phyloP scores from a whole-genome alignment of 2,888 invertebrate species.

The Crioceris asparagi region DNA sequence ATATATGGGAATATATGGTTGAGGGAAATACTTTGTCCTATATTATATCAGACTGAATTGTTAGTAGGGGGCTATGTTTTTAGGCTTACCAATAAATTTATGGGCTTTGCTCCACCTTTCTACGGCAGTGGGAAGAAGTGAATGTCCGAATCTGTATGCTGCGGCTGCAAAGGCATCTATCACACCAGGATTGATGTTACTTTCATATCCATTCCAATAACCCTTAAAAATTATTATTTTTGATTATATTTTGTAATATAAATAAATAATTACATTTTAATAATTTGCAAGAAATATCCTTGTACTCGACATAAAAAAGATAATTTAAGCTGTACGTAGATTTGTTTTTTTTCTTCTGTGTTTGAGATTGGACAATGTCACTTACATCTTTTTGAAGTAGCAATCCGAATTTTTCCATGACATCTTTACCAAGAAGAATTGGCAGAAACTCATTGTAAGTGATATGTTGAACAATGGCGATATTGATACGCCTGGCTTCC shows the following conservation, averaged over 20 bases:
- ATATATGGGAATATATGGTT: too few species aligned
- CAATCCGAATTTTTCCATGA: constrained; percentile 84
- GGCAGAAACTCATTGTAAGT: constrained; percentile 87
- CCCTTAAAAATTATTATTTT: too few species aligned
- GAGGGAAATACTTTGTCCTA: too few species aligned
- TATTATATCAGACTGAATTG: too few species aligned
- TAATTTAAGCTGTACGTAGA: too few species aligned
- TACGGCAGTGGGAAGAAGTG: constrained; percentile 77
- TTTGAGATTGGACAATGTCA: too few species aligned
- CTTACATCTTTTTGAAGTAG: constrained; percentile 67
- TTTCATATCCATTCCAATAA: constrained; percentile 76
- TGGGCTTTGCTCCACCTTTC: constrained; percentile 93
- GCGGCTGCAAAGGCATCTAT: constrained; percentile 86
- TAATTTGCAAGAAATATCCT: too few species aligned
- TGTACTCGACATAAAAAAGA: too few species aligned
- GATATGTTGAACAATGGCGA: constrained; percentile 80
- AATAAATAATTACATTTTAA: too few species aligned
- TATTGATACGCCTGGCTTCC: constrained; percentile 72
- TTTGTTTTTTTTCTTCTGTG: too few species aligned
- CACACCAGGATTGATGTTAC: constrained; percentile 76
- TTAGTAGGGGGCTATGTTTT: too few species aligned
- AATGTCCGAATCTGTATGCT: constrained; percentile 87
- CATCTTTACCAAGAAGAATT: constrained; percentile 77
- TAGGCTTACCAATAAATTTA: constrained; percentile 80
- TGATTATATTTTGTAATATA: too few species aligned